A percentile compares a stretch with the other conserved stretches of the same genome.
phyloP scores from a whole-genome alignment of 2,797 vertebrate species.

The Alectoris magna region DNA sequence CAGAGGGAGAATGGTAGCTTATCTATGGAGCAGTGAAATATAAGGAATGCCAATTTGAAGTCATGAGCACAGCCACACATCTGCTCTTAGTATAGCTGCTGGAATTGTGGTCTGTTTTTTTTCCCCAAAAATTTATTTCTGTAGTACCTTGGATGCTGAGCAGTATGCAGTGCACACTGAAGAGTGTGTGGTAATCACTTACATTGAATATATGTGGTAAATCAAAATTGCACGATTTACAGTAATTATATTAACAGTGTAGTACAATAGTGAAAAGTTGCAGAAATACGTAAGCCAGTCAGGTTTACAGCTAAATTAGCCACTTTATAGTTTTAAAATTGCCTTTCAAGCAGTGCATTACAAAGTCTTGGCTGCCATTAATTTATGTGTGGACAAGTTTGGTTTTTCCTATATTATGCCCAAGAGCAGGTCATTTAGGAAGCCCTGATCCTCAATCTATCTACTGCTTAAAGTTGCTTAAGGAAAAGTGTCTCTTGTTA shows the following conservation, averaged over 20 bases:
- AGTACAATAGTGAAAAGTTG: neutral
- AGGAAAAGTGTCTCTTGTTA: neutral
- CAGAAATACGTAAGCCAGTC: slow-evolving; percentile 21
- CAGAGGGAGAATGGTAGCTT: neutral
- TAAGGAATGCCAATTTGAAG: neutral
- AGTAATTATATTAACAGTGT: neutral
- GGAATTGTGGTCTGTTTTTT: neutral
- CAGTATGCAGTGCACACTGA: neutral
- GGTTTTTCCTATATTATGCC: neutral
- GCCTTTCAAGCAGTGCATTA: neutral
- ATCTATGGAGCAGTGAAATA: neutral
- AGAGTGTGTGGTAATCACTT: neutral
- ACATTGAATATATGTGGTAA: neutral
- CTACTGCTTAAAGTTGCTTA: neutral
- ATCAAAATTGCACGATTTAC: slow-evolving; percentile 1
- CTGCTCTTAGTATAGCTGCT: neutral
- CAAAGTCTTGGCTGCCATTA: neutral
- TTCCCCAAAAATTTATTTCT: neutral
- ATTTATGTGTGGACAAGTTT: neutral
- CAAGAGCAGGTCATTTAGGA: slow-evolving; percentile 8
- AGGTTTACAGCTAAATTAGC: slow-evolving; percentile 42
- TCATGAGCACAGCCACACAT: neutral
- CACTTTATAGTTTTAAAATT: slow-evolving; percentile 43
- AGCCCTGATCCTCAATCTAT: neutral
- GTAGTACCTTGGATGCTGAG: neutral